A percentile compares a stretch with the other conserved stretches of the same genome.
Conservation (phyloP, 2,888 invertebrate genomes). For the Pharmacophagus antenor region DNA sequence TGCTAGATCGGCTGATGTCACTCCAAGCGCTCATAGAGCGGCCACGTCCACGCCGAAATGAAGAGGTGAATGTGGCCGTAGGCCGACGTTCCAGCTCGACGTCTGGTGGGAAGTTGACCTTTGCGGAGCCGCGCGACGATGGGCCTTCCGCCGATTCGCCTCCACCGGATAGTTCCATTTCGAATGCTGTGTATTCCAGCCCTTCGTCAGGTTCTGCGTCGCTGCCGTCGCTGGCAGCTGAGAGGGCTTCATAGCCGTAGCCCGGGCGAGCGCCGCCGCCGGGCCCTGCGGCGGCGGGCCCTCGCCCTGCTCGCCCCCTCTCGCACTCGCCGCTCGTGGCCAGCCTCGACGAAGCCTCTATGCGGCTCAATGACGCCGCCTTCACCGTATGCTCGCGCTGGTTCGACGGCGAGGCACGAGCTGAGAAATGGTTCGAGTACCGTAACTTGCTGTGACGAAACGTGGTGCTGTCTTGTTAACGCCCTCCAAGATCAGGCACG, state of each 20-base stretch:
- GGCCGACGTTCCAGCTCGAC: conserved; percentile 75
- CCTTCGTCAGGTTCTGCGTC: conserved; percentile 68
- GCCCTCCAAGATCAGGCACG: neutral
- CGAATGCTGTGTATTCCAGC: conserved; percentile 68
- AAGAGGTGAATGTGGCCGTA: conserved; percentile 66
- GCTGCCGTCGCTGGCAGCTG: conserved; percentile 74
- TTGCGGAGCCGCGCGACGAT: conserved; percentile 76
- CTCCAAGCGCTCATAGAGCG: conserved; percentile 94
- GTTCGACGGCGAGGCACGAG: conserved; percentile 62
- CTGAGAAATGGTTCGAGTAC: conserved; percentile 68
- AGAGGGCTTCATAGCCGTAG: conserved; percentile 76
- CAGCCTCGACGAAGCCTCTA: conserved; percentile 69
- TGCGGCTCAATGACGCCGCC: conserved; percentile 73
- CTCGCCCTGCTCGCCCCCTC: conserved; percentile 46
- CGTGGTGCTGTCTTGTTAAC: conserved; percentile 57
- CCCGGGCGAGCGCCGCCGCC: conserved; percentile 72
- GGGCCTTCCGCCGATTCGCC: conserved; percentile 68
- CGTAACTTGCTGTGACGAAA: conserved; percentile 76
- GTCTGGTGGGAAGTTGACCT: conserved; percentile 84
- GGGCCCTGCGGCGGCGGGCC: conserved; percentile 49
- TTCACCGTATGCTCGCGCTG: conserved; percentile 63
- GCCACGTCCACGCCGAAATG: conserved; percentile 80
- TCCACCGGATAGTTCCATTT: conserved; percentile 71
- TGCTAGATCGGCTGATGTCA: conserved; percentile 91
- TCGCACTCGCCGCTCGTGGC: conserved; percentile 60